Base-by-base conservation (phyloP, 2,113 vertebrate species). In the Macheiramphus alcinus region DNA sequence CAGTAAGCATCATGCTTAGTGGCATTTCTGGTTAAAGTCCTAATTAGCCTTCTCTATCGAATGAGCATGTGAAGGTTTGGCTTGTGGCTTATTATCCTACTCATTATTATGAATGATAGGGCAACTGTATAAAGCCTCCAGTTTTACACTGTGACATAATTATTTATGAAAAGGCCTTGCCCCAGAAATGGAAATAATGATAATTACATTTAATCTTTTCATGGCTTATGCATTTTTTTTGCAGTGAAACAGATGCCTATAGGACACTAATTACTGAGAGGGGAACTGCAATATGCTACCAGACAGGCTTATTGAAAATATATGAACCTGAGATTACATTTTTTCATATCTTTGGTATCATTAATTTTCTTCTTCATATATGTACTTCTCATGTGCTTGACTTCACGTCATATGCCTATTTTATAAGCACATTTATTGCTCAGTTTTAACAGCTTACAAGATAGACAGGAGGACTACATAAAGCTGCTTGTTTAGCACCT, bases 111-210 rank as follows among this genome's bases (percentile, higher is more conserved):
- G 97, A 98, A 96, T 90, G 97, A 96, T 96, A 96, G 86, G 80
- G 70, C 90, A 88, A 93, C n/a, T 81, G 72, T 73, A 96, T 86
- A 94, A 96, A 97, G 93, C 76, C 85, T 95, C 50, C 86, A 96
- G 68, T 97, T 98, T 97, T 97, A 86, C 62, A 86, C 66, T 87
- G 82, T 8, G 22, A 97, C 88, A 68, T 98, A 98, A 98, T 98
- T 98, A 97, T 97, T 98, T 97, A 98, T 97, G 97, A 98, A 98
- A 98, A 97, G 96, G 95, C 82, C 90, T 97, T 98, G 94, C 86
- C 90, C 94, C 48, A 97, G 97, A 98, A 98, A 97, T 97, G 43
- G 84, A 98, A 98, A 98, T 98, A 95, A 97, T 97, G 96, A 96
- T 97, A 97, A 98, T 98, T 97, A 96, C 53, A 27, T 97, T 97